phyloP scores from a whole-genome alignment of 2,113 vertebrate genomes.

The Nicator chloris region DNA sequence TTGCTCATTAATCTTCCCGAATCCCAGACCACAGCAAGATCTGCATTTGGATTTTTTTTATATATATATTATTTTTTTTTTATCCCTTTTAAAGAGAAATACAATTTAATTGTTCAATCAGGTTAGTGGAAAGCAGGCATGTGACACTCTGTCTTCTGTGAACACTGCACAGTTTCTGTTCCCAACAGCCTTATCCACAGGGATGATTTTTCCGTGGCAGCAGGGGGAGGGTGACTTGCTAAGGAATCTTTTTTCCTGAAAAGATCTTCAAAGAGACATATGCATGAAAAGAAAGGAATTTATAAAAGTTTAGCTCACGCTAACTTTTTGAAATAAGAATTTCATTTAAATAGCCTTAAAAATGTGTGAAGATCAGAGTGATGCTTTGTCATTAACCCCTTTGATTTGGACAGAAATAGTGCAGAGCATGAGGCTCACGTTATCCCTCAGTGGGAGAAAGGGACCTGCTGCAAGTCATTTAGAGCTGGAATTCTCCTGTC shows the following conservation, averaged over 20 bases:
- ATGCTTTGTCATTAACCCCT: constrained; percentile 63
- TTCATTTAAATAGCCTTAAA: constrained; percentile 62
- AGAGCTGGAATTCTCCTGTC: not conserved
- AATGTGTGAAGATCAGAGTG: constrained; percentile 38
- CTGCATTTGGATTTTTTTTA: constrained; percentile 38
- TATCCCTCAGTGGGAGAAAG: not conserved
- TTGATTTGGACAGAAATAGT: constrained; percentile 17
- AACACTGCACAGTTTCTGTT: not conserved
- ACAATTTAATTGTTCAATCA: constrained; percentile 44
- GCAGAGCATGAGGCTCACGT: not conserved
- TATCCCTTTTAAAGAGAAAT: constrained; percentile 7
- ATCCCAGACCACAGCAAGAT: constrained; percentile 40
- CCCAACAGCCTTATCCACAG: constrained; percentile 11
- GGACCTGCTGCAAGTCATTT: not conserved
- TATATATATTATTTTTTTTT: not conserved
- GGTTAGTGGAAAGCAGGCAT: not conserved
- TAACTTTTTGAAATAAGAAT: constrained; percentile 32
- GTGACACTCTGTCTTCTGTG: constrained; percentile 9
- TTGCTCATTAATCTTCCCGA: constrained; percentile 41
- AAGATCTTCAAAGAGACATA: constrained; percentile 50
- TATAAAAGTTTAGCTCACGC: constrained; percentile 35
- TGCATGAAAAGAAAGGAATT: constrained; percentile 8
- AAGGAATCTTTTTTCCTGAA: constrained; percentile 29
- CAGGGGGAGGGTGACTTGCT: constrained; percentile 29
- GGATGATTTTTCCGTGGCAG: constrained; percentile 38